Evolutionary conservation across 2,113 vertebrate genomes (phyloP), one percentile per base, ranked within the genome.

Genomic region (Pteronura brasiliensis): DNA sequence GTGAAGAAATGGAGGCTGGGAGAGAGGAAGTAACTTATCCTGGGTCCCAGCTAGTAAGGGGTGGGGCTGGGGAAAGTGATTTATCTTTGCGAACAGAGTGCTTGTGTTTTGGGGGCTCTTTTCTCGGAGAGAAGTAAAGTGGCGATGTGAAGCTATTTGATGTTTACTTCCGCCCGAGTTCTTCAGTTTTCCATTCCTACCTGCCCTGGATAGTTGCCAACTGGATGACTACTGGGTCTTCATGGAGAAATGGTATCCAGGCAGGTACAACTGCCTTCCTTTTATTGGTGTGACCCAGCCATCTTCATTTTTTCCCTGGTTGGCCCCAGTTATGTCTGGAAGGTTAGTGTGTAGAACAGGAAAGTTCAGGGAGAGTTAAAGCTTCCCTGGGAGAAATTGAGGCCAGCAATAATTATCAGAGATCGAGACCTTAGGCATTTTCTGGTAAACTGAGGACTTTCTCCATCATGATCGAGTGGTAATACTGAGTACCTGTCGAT

Each of bases 211-310:
- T 29, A 27, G 47, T 59, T 92, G 84, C n/a, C 69, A 88, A 17
- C 6, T 25, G 95, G 49, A 5, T 81, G 47, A 93, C 34, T 42
- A n/a, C 27, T 29, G 47, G 47, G 29, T 57, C 80, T 27, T 57
- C 52, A 17, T 23, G 95, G 77, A 95, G 85, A 95, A 94, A 82
- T 93, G 44, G 42, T 85, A 92, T 96, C 71, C 8, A 80, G 79
- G 34, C 21, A 39, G 42, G 18, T 87, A 42, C 21, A 89, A 34
- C 18, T 9, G 47, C 47, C 76, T 95, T 76, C 36, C 6, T 97
- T 57, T 59, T 81, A 29, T 89, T 23, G 47, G 49, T 17, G 63
- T 57, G 57, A 52, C 39, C 3, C 3, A n/a, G 29, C 20, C 47
- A 42, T 4, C 36, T 96, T 84, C 65, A 88, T 42, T 88, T 71